Base-by-base conservation (phyloP, 2,888 invertebrate species). In the Spilarctia lutea region DNA sequence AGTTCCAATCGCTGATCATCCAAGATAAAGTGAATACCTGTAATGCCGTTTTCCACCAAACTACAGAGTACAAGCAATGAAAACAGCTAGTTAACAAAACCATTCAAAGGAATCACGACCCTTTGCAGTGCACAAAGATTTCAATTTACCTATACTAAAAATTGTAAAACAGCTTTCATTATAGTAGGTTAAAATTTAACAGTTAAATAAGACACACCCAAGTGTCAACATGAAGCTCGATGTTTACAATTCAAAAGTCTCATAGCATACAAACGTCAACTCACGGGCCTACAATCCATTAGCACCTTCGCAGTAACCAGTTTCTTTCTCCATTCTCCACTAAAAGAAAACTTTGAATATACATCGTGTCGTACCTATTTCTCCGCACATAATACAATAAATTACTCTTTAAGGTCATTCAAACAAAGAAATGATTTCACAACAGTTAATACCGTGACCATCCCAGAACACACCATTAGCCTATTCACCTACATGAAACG, bases 401-500 rank as follows among this genome's bases (percentile, higher is more conserved):
- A 70, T 71, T 60, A 67, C 33, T 63, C 65, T 75, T 35, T 75
- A 72, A 75, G 72, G 72, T 16, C 42, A 67, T 13, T 68, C 63
- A 73, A 75, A 83, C 81, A 85, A 79, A 83, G 45, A 77, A 83
- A 83, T 68, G 69, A 75, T 73, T 70, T 72, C 60, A 77, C 77
- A 81, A 85, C 84, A 75, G 76, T 85, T 77, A 85, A 85, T 48
- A 45, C 45, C 68, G 35, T 45, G 60, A 42, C 35, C 42, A 77
- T 77, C 75, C 33, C 75, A 83, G 76, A 83, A 79, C 67, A 77
- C 67, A 71, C 75, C 77, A 79, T 85, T 83, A 83, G 68, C 85
- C 83, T 72, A 81, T 85, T 83, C 75, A 77, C 85, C 85, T 83
- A 83, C 81, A 68, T 77, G 56, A 30, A 75, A 71, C 66, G 52